Evolutionary conservation across 2,888 invertebrate genomes (phyloP).

Genomic region (Scotopteryx bipunctaria): DNA sequence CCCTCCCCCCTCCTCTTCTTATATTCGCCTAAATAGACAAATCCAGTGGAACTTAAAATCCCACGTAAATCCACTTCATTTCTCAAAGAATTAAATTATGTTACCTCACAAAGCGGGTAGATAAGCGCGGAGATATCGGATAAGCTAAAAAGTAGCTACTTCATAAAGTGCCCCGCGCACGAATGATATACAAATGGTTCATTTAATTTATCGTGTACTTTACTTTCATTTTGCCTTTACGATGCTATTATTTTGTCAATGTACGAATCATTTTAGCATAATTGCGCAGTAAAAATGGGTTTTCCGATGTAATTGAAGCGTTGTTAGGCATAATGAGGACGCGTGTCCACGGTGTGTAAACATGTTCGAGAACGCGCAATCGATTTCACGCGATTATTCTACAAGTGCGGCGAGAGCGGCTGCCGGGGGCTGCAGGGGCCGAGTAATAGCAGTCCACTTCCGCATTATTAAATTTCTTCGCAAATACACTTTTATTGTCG

Average conservation of each 20-base stretch:
- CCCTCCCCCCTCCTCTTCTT: conserved; percentile 41
- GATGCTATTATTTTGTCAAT: conserved; percentile 29
- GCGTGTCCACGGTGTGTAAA: conserved; percentile 19
- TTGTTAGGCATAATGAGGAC: conserved; percentile 19
- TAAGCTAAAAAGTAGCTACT: conserved; percentile 48
- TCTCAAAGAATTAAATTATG: conserved; percentile 52
- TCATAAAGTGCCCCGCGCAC: conserved; percentile 41
- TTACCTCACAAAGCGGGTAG: conserved; percentile 47
- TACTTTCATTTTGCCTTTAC: conserved; percentile 34
- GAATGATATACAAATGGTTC: conserved; percentile 39
- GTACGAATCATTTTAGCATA: conserved; percentile 18
- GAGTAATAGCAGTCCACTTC: conserved; percentile 77
- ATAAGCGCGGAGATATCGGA: conserved; percentile 46
- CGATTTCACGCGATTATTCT: conserved; percentile 19
- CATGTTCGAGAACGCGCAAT: conserved; percentile 16
- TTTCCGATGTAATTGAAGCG: conserved; percentile 13
- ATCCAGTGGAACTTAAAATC: conserved; percentile 54
- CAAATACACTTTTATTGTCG: conserved; percentile 82
- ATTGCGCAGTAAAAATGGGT: conserved; percentile 17
- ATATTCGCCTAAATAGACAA: conserved; percentile 56
- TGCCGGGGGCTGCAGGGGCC: conserved; percentile 53
- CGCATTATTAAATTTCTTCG: conserved; percentile 83
- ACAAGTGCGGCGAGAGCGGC: conserved; percentile 21
- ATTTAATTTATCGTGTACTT: conserved; percentile 38
- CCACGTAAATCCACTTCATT: conserved; percentile 52